Evolutionary conservation across 2,888 invertebrate genomes (phyloP).

Genomic region (Leucophenga montana): DNA sequence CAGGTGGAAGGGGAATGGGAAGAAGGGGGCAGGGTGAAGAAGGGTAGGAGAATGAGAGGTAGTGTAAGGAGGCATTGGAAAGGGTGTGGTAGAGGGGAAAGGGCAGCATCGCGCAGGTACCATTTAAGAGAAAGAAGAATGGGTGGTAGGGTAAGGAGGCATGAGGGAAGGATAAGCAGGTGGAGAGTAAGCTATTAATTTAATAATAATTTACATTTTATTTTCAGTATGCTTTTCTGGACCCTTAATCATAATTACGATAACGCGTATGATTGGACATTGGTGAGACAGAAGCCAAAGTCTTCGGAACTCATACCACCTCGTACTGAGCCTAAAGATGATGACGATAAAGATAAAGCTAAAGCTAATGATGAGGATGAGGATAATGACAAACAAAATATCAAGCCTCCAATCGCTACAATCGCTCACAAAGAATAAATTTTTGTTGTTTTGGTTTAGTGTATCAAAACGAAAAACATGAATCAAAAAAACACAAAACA

Average conservation of each 20-base stretch:
- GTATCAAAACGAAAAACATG: background rate
- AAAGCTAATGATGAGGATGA: too few species aligned
- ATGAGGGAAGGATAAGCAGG: too few species aligned
- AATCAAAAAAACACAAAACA: slow-evolving; percentile 32
- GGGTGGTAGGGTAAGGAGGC: too few species aligned
- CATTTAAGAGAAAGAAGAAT: too few species aligned
- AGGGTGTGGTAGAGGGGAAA: too few species aligned
- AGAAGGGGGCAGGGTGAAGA: too few species aligned
- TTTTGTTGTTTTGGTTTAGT: background rate
- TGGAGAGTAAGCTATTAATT: too few species aligned
- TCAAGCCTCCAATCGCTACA: slow-evolving; percentile 69
- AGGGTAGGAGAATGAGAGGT: too few species aligned
- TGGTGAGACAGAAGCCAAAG: slow-evolving; percentile 91
- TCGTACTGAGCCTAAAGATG: slow-evolving; percentile 69
- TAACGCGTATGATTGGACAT: slow-evolving; percentile 99
- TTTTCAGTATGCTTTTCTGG: slow-evolving; percentile 96
- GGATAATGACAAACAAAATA: slow-evolving; percentile 70
- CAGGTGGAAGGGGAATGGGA: too few species aligned
- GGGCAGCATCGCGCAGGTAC: too few species aligned
- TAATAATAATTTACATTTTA: too few species aligned
- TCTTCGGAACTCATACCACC: slow-evolving; percentile 68
- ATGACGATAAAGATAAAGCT: slow-evolving; percentile 70
- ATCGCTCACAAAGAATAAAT: slow-evolving; percentile 63
- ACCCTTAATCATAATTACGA: slow-evolving; percentile 99
- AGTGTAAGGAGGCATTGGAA: too few species aligned